These are phyloP conservation scores for Thaumetopoea pityocampa DNA, from an alignment of 1,140 invertebrate species.

Conservation along the genomic window DNA sequence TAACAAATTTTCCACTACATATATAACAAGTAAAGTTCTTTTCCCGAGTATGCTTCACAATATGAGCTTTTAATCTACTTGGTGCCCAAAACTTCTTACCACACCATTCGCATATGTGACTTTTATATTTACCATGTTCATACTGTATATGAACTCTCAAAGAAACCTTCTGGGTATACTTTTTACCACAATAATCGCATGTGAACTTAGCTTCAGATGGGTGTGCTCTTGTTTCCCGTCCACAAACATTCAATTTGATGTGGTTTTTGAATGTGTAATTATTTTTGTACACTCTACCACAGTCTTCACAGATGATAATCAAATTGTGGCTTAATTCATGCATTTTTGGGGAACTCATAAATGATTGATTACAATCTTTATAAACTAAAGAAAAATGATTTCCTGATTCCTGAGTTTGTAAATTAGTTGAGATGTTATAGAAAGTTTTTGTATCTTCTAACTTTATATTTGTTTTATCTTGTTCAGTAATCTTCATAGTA, in stretches of 20 bases:
- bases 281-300: slow-evolving; percentile 57
- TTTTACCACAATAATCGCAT: slow-evolving; percentile 63
- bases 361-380: slow-evolving; percentile 53
- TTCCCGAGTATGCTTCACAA: slow-evolving; percentile 68
- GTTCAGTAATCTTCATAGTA: slow-evolving; percentile 1
- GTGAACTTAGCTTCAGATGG: slow-evolving; percentile 46
- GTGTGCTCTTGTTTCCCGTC: slow-evolving; percentile 38
- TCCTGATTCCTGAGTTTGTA: slow-evolving; percentile 42
- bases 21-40: slow-evolving; percentile 58
- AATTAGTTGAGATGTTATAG: slow-evolving; percentile 30
- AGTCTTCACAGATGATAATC: slow-evolving; percentile 46
- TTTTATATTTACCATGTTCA: slow-evolving; percentile 58
- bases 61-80: slow-evolving; percentile 58
- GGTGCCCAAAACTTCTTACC: slow-evolving; percentile 56
- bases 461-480: slow-evolving; percentile 5
- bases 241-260: slow-evolving; percentile 53
- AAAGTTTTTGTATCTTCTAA: slow-evolving; percentile 16
- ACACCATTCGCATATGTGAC: slow-evolving; percentile 57
- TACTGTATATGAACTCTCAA: slow-evolving; percentile 60
- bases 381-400: slow-evolving; percentile 48
- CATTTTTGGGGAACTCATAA: slow-evolving; percentile 50
- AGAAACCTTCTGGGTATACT: slow-evolving; percentile 57
- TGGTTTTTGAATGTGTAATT: slow-evolving; percentile 55
- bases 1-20: slow-evolving; percentile 62
- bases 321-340: slow-evolving; percentile 49